Evolutionary conservation across 2,797 vertebrate species (phyloP), one percentile per base, ranked within the genome.

Genomic region (Pelobates cultripes): DNA sequence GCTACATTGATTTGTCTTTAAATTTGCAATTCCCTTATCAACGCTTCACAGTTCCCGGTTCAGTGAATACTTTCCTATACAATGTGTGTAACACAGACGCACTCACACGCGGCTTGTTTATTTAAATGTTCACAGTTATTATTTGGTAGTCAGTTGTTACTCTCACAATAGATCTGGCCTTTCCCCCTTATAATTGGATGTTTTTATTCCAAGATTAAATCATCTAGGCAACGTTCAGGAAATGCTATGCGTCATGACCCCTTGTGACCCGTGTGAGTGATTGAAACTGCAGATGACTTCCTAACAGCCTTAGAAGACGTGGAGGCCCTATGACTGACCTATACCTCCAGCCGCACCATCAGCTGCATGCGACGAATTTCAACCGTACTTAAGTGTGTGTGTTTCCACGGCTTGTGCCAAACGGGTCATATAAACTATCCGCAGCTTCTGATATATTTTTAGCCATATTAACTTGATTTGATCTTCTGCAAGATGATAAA

Each of bases 401-500:
- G 51, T 80, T 74, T 74, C 78, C 78, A 43, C 43, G 8, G 41
- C 10, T 15, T 3, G 41, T 74, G 63, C 71, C 78, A 80, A 45
- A 5, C 63, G 47, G 78, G 51, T 45, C 78, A 79, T 70, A 43
- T 69, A 67, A 77, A 77, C 44, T 57, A 70, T 68, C 63, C 15
- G 3, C 2, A 28, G n/a, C 7, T 55, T 28, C 70, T 7, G 4
- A 28, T 69, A 10, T 80, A 80, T 69, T 80, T 74, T 43, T 80
- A 80, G 72, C 6, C 3, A 2, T 15, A 13, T 47, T 55, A 45
- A 73, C 70, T 69, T 73, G 70, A 57, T 43, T 8, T 79, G 70
- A 79, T 79, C 78, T 53, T 8, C 4, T 44, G 13, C 43, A 3
- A 12, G 43, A 2, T 44, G 68, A 70, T 28, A 70, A 43, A 42